These are phyloP conservation scores for Bambusicola thoracicus DNA, from an alignment of 2,113 vertebrate species.

Conservation along the genomic window DNA sequence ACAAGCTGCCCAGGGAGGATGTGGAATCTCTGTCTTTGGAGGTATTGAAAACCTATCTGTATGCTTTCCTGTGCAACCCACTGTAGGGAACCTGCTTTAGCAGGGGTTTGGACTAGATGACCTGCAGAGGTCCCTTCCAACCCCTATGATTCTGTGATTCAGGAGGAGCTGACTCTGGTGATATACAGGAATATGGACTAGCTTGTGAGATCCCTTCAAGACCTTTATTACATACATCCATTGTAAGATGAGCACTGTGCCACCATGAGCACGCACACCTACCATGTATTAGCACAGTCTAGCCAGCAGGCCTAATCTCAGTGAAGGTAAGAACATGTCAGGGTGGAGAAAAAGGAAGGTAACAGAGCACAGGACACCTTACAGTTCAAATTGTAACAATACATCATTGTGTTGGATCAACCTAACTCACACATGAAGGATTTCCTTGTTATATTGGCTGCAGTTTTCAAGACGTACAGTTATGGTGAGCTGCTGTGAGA, in stretches of 20 bases:
- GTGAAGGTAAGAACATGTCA: neutral
- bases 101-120: no score
- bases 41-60: no score
- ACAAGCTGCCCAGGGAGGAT: no score
- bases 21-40: no score
- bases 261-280: no score
- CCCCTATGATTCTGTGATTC: no score
- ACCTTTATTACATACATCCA: neutral
- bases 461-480: neutral
- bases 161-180: neutral
- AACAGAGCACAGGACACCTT: neutral
- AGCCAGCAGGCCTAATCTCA: neutral
- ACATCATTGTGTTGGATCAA: fast-evolving
- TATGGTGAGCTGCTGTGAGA: fast-evolving
- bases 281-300: neutral
- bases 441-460: neutral
- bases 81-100: no score
- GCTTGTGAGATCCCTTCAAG: neutral
- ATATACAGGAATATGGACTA: neutral
- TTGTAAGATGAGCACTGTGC: neutral
- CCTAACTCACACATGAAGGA: neutral
- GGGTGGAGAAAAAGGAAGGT: neutral
- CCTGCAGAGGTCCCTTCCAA: no score
- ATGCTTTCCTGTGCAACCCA: no score
- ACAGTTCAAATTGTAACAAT: neutral